phyloP scores from a whole-genome alignment of 2,888 invertebrate genomes.

The Argyresthia albistria region DNA sequence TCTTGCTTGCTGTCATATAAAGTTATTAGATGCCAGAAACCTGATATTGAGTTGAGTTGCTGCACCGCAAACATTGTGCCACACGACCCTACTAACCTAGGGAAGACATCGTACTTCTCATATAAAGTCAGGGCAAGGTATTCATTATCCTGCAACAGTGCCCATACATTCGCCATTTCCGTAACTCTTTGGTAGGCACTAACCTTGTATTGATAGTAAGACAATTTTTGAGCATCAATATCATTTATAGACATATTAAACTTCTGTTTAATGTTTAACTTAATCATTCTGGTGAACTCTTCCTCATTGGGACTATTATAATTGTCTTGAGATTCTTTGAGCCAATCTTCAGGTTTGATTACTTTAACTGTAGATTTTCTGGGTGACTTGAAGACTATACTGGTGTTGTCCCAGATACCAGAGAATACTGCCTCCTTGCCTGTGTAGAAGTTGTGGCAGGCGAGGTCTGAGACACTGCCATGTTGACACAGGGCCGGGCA shows the following conservation, averaged over 20 bases:
- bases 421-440: constrained; percentile 76
- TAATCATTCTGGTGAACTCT: constrained; percentile 64
- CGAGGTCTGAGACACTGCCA: constrained; percentile 62
- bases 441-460: constrained; percentile 73
- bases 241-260: constrained; percentile 66
- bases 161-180: constrained; percentile 76
- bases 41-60: constrained; percentile 70
- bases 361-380: constrained; percentile 35
- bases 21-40: constrained; percentile 60
- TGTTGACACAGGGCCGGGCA: constrained; percentile 74
- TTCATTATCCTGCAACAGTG: constrained; percentile 76
- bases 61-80: constrained; percentile 78
- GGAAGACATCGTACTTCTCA: constrained; percentile 74
- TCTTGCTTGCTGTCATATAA: constrained; percentile 65
- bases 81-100: constrained; percentile 77
- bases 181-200: constrained; percentile 37
- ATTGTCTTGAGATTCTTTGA: constrained; percentile 27
- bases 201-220: constrained; percentile 49
- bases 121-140: constrained; percentile 74
- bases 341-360: constrained; percentile 50
- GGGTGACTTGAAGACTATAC: constrained; percentile 72
- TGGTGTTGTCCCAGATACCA: constrained; percentile 70
- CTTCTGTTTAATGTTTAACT: constrained; percentile 59
- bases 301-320: constrained; percentile 45
- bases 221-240: constrained; percentile 55